phyloP scores from a whole-genome alignment of 1,140 invertebrate genomes.

The Procambarus virginalis region DNA sequence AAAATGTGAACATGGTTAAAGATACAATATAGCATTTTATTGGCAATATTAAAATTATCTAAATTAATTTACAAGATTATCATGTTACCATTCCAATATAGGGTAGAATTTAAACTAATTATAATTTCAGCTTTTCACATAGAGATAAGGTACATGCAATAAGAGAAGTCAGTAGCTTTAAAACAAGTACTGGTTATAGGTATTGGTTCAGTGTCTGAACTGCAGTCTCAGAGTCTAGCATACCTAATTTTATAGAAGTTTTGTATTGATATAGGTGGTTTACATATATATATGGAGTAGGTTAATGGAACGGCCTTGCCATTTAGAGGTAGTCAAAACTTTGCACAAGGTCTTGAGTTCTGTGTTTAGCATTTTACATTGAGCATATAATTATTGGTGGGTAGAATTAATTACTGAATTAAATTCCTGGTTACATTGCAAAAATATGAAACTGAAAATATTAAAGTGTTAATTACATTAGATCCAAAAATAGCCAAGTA shows the following conservation, averaged over 20 bases:
- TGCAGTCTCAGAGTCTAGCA: conserved; percentile 6
- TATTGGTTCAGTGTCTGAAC: neutral
- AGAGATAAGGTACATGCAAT: neutral
- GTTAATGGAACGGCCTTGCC: neutral
- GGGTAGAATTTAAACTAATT: neutral
- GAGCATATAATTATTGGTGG: neutral
- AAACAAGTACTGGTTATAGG: neutral
- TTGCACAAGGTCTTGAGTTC: neutral
- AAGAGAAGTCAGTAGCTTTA: neutral
- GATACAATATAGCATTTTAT: neutral
- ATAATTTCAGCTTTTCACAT: neutral
- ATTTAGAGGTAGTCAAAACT: neutral
- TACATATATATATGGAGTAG: conserved; percentile 2
- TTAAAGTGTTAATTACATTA: neutral
- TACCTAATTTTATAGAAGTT: conserved; percentile 6
- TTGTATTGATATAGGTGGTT: neutral
- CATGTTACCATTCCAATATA: neutral
- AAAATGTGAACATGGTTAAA: neutral
- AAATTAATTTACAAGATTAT: neutral
- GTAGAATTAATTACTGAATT: neutral
- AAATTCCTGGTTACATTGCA: neutral
- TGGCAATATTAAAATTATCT: neutral
- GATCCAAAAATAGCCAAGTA: neutral
- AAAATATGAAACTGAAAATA: neutral
- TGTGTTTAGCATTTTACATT: neutral